Evolutionary conservation across 1,140 invertebrate species (phyloP).

Genomic region (Scaptomyza graminum): DNA sequence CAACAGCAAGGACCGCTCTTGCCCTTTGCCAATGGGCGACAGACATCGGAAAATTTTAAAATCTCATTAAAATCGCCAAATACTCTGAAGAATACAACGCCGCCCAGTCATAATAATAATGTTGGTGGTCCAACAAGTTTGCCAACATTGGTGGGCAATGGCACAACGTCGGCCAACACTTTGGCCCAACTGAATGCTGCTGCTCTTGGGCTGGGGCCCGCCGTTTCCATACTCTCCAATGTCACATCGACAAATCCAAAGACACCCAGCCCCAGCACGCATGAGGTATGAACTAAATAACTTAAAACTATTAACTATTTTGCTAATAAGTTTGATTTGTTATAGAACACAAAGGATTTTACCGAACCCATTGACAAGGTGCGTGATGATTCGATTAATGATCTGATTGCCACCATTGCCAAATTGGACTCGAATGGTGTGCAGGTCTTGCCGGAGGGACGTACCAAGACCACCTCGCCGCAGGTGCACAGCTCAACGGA

Average conservation of each 20-base stretch:
- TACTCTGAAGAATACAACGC: constrained; percentile 81
- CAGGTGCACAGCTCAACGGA: constrained; percentile 87
- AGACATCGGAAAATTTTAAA: constrained; percentile 86
- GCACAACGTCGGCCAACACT: constrained; percentile 21
- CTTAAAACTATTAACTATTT: too few relatives aligned
- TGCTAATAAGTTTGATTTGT: not conserved
- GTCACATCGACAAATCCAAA: constrained; percentile 92
- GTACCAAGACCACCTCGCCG: constrained; percentile 84
- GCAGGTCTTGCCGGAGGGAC: constrained; percentile 87
- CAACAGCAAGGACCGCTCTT: constrained; percentile 78
- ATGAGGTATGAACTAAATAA: constrained; percentile 73
- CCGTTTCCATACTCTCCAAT: constrained; percentile 83
- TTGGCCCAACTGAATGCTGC: constrained; percentile 68
- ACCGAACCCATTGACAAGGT: constrained; percentile 88
- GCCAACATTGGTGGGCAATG: constrained; percentile 39
- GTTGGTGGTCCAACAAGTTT: constrained; percentile 37
- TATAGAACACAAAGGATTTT: constrained; percentile 84
- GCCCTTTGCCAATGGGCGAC: constrained; percentile 81
- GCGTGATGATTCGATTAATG: constrained; percentile 92
- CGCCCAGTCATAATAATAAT: constrained; percentile 70
- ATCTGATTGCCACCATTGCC: constrained; percentile 92
- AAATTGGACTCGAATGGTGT: constrained; percentile 93
- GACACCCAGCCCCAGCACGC: constrained; percentile 89
- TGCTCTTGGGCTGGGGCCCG: constrained; percentile 71
- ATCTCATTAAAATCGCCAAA: constrained; percentile 86